Evolutionary conservation across 2,888 invertebrate species (phyloP).

Genomic region (Seladonia tumulorum): DNA sequence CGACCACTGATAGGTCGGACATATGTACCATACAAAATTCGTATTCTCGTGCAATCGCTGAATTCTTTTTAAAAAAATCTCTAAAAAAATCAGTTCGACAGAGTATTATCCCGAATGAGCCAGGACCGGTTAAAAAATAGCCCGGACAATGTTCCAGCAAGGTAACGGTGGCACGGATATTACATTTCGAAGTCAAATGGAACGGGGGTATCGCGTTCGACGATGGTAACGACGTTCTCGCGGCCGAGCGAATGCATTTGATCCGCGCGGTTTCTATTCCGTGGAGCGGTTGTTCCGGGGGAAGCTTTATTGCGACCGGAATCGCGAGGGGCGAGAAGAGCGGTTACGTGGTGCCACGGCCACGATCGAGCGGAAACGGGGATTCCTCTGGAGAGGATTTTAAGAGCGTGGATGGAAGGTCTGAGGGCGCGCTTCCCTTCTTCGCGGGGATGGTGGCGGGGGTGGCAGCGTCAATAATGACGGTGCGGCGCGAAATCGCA

Average conservation of each 20-base stretch:
- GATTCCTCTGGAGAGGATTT: constrained; percentile 67
- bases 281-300: constrained; percentile 17
- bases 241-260: constrained; percentile 44
- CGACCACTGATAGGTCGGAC: neutral
- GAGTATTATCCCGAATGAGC: neutral
- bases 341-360: constrained; percentile 34
- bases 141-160: neutral
- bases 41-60: neutral
- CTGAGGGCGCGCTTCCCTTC: constrained; percentile 41
- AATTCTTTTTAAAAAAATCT: neutral
- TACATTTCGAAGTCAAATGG: constrained; percentile 58
- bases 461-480: constrained; percentile 76
- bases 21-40: neutral
- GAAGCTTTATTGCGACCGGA: constrained; percentile 60
- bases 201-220: constrained; percentile 41
- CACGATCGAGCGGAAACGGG: constrained; percentile 58
- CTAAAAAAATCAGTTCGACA: neutral
- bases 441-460: constrained; percentile 37
- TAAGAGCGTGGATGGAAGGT: constrained; percentile 39
- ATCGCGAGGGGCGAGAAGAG: constrained; percentile 31
- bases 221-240: constrained; percentile 47
- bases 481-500: constrained; percentile 69
- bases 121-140: neutral
- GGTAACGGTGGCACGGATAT: constrained; percentile 21
- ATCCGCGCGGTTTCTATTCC: constrained; percentile 58